Percentiles rank a stretch among this genome's conserved stretches.
phyloP scores from a whole-genome alignment of 1,140 invertebrate species.

The Melipona quadrifasciata region DNA sequence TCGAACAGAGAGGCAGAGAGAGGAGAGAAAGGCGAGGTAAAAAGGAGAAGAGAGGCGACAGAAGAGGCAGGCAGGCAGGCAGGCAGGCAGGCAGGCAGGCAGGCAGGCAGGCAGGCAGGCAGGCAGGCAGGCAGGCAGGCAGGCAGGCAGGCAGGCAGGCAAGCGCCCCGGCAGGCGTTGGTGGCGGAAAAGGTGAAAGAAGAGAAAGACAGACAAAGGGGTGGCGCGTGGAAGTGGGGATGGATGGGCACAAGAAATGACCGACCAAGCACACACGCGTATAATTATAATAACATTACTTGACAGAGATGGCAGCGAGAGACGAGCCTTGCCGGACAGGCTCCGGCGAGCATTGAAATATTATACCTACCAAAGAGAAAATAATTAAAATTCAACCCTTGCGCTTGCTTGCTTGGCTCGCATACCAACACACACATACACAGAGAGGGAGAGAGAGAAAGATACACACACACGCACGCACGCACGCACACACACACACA shows the following conservation, averaged over 20 bases:
- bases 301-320: constrained; percentile 79
- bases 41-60: constrained; percentile 50
- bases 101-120: background rate
- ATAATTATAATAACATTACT: constrained; percentile 82
- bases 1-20: constrained; percentile 40
- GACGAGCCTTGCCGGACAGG: constrained; percentile 71
- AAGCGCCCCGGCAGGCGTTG: background rate
- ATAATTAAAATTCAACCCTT: constrained; percentile 83
- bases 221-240: constrained; percentile 31
- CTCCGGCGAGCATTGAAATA: constrained; percentile 80
- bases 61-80: constrained; percentile 14
- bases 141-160: background rate
- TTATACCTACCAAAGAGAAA: constrained; percentile 82
- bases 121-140: constrained; percentile 4
- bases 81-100: background rate
- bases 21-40: constrained; percentile 44
- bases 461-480: constrained; percentile 22
- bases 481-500: too few species aligned
- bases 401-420: constrained; percentile 73
- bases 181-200: constrained; percentile 42
- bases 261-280: constrained; percentile 74
- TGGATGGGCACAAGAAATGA: constrained; percentile 71
- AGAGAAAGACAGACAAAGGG: constrained; percentile 49
- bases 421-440: constrained; percentile 38
- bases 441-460: background rate